Evolutionary conservation across 2,113 vertebrate genomes (phyloP), one percentile per base, ranked within the genome.

Genomic region (Aix galericulata): DNA sequence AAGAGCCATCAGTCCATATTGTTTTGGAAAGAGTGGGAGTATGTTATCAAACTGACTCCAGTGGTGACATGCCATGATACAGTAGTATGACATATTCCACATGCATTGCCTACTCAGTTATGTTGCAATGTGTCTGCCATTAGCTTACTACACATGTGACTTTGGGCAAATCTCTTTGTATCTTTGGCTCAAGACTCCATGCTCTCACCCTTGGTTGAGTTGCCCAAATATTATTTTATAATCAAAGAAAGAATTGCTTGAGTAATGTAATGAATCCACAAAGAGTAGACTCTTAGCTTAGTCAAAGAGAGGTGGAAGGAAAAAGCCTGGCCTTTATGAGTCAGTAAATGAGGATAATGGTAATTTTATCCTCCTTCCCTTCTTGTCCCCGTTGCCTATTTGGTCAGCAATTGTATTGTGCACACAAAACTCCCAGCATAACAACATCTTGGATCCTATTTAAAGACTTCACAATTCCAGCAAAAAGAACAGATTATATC

Each of bases 401-500:
- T 55, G 94, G 59, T 79, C 87, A 87, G 26, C 76, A 63, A 59
- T 17, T 38, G 44, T 17, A 56, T 9, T 82, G 36, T 85, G 79
- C 75, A 56, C 38, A 50, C 36, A 91, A 68, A 94, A 67, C 71
- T 92, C 36, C 25, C 75, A 80, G 36, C 63, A 74, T 62, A 94
- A 94, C 13, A 9, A 87, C 88, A 15, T 82, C 64, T 85, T 91
- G 82, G 81, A 92, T 77, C 36, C 22, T 67, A 73, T 55, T 88
- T 85, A 95, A 72, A 85, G 16, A 46, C 34, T 85, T 38, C 36
- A 63, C 67, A 94, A 86, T 96, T 91, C 82, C 94, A 95, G 82
- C 72, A 96, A 95, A 95, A 96, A 95, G 79, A 97, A 91, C 55
- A 91, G 82, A 94, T 93, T 95, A 62, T 93, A 95, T 91, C 89